Evolutionary conservation across 2,888 invertebrate species (phyloP).

Genomic region (Itoplectis maculator): DNA sequence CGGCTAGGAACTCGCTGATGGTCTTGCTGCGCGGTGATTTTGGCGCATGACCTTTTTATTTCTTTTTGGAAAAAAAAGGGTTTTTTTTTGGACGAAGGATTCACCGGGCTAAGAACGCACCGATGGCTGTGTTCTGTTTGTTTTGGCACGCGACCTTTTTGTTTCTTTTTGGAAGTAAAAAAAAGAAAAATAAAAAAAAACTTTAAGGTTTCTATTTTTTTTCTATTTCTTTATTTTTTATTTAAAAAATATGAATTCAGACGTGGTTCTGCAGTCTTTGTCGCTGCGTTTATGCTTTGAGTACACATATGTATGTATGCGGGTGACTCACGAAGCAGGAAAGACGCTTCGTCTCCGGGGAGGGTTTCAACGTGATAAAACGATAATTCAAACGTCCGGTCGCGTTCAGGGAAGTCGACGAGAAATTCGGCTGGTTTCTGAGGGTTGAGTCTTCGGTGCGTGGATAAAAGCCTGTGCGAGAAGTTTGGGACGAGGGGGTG

Average conservation of each 20-base stretch:
- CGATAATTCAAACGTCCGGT: constrained; percentile 43
- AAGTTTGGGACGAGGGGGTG: not conserved
- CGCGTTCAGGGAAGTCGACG: constrained; percentile 20
- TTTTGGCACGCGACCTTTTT: not conserved
- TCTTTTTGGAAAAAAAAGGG: too few species aligned
- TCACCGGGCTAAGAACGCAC: constrained; percentile 16
- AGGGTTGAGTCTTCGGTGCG: not conserved
- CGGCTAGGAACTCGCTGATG: constrained; percentile 14
- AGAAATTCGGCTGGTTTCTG: not conserved
- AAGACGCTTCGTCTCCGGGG: constrained; percentile 18
- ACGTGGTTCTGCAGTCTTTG: not conserved
- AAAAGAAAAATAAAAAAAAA: not conserved
- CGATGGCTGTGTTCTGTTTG: constrained; percentile 24
- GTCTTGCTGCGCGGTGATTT: constrained; percentile 12
- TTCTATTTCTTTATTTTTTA: not conserved
- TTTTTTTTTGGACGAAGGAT: constrained; percentile 63
- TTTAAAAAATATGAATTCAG: not conserved
- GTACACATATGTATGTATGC: constrained; percentile 16
- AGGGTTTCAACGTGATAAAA: constrained; percentile 1
- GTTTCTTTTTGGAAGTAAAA: too few species aligned
- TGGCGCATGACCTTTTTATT: not conserved
- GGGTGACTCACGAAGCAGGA: constrained; percentile 33
- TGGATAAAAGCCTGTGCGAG: not conserved
- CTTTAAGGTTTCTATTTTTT: not conserved
- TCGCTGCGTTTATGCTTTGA: constrained; percentile 9